These are phyloP conservation scores for Pollenia labialis DNA, from an alignment of 2,888 invertebrate genomes.

Conservation along the genomic window DNA sequence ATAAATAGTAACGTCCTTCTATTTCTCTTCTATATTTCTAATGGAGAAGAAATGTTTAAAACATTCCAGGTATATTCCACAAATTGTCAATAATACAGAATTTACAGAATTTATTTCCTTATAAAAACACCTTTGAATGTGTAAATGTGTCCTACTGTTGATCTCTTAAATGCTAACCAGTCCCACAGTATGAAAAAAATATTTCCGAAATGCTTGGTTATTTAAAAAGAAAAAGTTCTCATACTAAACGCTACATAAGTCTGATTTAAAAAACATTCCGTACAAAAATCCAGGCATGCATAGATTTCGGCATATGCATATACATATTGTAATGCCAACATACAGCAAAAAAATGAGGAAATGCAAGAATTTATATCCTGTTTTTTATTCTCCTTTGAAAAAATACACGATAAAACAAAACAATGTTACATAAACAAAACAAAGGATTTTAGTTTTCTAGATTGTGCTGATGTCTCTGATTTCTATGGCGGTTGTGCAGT, in stretches of 20 bases:
- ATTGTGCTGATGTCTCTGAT: constrained; percentile 10
- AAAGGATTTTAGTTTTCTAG: neutral
- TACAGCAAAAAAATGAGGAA: neutral
- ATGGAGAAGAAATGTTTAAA: no score
- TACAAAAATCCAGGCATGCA: constrained; percentile 1
- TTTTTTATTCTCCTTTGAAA: neutral
- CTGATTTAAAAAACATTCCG: constrained; percentile 16
- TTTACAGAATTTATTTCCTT: no score
- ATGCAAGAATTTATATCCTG: neutral
- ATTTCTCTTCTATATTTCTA: no score
- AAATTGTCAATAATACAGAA: no score
- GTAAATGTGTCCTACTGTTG: no score
- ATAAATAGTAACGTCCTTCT: no score
- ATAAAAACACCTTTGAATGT: no score
- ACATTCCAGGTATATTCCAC: no score
- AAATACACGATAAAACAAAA: constrained; percentile 5
- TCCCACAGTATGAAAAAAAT: neutral
- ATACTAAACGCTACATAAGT: neutral
- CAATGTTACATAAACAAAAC: neutral
- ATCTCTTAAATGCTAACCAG: no score
- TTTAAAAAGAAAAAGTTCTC: neutral
- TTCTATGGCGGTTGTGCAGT: constrained; percentile 19
- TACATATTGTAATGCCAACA: neutral
- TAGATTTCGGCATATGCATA: constrained; percentile 16
- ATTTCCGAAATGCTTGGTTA: neutral